Conservation (phyloP, 1,140 invertebrate genomes). For the Drosophila busckii region DNA sequence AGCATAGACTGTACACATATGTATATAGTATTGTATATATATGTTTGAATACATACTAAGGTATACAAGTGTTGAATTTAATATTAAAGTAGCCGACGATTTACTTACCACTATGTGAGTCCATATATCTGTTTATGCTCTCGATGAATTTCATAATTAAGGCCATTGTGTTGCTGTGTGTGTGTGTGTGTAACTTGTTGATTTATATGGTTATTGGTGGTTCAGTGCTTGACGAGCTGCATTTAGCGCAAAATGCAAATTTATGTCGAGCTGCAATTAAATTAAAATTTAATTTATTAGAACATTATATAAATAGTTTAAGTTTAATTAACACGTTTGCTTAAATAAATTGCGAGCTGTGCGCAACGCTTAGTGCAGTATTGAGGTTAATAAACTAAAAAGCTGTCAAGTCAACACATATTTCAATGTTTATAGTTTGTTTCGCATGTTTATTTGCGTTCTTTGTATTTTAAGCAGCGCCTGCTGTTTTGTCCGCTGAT, state of each 20-base stretch:
- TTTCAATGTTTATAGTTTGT: constrained; percentile 65
- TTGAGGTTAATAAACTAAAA: constrained; percentile 70
- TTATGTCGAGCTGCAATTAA: too few species aligned
- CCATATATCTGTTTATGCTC: constrained; percentile 82
- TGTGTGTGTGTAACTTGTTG: constrained; percentile 33
- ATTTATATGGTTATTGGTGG: constrained; percentile 26
- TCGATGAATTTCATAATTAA: constrained; percentile 83
- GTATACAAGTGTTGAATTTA: too few species aligned
- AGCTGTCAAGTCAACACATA: constrained; percentile 54
- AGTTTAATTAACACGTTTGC: too few species aligned
- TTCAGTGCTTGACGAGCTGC: too few species aligned
- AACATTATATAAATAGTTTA: too few species aligned
- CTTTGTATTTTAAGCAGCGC: constrained; percentile 12
- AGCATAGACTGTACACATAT: constrained; percentile 20
- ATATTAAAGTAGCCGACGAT: background rate
- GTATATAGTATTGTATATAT: background rate
- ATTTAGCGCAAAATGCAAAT: too few species aligned
- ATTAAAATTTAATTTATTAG: too few species aligned
- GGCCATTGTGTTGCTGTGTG: constrained; percentile 80
- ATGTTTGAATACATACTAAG: too few species aligned
- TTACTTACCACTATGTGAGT: constrained; percentile 82
- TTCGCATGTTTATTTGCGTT: constrained; percentile 4
- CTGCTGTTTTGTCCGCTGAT: constrained; percentile 5
- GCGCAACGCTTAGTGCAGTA: too few species aligned
- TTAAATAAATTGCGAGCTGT: too few species aligned